These are phyloP conservation scores for Phymatocera aterrima DNA, from an alignment of 2,888 invertebrate genomes.

Conservation along the genomic window DNA sequence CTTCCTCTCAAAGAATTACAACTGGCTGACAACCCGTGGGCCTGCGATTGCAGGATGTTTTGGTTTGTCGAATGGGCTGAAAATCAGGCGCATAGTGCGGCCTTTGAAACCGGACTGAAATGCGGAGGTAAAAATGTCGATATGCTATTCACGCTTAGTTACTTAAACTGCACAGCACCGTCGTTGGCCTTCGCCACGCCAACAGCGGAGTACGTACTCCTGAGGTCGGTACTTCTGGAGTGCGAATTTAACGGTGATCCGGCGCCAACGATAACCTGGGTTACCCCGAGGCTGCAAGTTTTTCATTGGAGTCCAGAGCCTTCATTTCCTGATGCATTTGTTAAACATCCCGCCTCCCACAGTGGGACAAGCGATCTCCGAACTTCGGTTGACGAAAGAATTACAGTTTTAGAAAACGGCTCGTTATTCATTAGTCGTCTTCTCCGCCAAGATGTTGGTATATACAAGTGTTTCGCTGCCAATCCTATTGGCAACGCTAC, in stretches of 20 bases:
- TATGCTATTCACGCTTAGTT: slow-evolving; percentile 82
- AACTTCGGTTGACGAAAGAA: slow-evolving; percentile 75
- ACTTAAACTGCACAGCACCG: slow-evolving; percentile 84
- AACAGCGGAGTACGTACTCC: slow-evolving; percentile 77
- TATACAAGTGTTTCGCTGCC: slow-evolving; percentile 90
- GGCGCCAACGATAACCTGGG: slow-evolving; percentile 89
- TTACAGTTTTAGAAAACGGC: slow-evolving; percentile 85
- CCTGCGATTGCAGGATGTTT: slow-evolving; percentile 90
- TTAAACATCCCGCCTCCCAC: slow-evolving; percentile 81
- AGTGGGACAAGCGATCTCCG: slow-evolving; percentile 74
- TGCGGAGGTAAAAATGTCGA: slow-evolving; percentile 76
- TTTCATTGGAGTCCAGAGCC: slow-evolving; percentile 89
- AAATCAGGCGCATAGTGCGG: slow-evolving; percentile 73
- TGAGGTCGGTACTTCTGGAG: slow-evolving; percentile 82
- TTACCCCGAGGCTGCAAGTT: slow-evolving; percentile 85
- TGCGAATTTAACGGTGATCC: slow-evolving; percentile 89
- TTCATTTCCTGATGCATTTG: slow-evolving; percentile 80
- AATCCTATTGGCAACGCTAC: slow-evolving; percentile 90
- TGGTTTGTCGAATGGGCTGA: slow-evolving; percentile 85
- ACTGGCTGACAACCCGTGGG: slow-evolving; percentile 87
- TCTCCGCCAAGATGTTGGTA: slow-evolving; percentile 88
- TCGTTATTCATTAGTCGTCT: slow-evolving; percentile 85
- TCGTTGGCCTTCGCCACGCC: slow-evolving; percentile 79
- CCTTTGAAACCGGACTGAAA: slow-evolving; percentile 79
- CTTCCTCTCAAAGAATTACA: slow-evolving; percentile 81